These are phyloP conservation scores for Drosophila virilis DNA, from an alignment of 1,140 invertebrate species.

Conservation along the genomic window DNA sequence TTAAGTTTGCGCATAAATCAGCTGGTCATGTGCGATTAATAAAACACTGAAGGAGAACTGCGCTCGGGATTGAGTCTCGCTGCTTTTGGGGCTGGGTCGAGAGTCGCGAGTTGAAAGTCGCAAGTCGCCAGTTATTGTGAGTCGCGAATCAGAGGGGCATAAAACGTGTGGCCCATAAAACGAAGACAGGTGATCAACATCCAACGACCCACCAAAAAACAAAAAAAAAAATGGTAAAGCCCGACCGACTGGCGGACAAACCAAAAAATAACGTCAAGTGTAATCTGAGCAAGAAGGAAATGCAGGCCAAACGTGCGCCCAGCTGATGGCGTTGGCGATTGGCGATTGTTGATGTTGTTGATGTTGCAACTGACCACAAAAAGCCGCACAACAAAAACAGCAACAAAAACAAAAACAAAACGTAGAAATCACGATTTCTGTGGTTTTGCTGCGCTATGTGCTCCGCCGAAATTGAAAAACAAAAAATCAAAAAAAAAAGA, in stretches of 20 bases:
- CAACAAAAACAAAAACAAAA: slow-evolving; percentile 60
- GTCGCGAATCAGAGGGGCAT: slow-evolving; percentile 56
- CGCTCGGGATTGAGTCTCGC: slow-evolving; percentile 1
- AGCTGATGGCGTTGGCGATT: slow-evolving; percentile 79
- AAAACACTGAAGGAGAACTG: slow-evolving; percentile 49
- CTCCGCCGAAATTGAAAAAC: slow-evolving; percentile 65
- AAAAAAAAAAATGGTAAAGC: not conserved
- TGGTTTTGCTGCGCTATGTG: slow-evolving; percentile 34
- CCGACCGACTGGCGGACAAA: slow-evolving; percentile 4
- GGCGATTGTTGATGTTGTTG: slow-evolving; percentile 64
- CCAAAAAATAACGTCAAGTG: slow-evolving; percentile 72
- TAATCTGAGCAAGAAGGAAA: slow-evolving; percentile 79
- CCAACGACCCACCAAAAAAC: slow-evolving; percentile 16
- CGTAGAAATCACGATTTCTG: slow-evolving; percentile 79
- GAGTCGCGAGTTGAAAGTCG: slow-evolving; percentile 38
- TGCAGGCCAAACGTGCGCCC: slow-evolving; percentile 80
- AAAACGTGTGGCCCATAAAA: slow-evolving; percentile 78
- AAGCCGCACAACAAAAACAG: slow-evolving; percentile 40
- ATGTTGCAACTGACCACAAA: slow-evolving; percentile 75
- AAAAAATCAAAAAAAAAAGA: slow-evolving; percentile 37
- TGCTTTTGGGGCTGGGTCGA: slow-evolving; percentile 48
- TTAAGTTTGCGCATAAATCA: slow-evolving; percentile 78
- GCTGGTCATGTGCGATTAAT: slow-evolving; percentile 80
- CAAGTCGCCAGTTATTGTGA: too few species aligned
- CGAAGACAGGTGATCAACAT: slow-evolving; percentile 73